These are phyloP conservation scores for Phrynocephalus vlangalii DNA, from an alignment of 2,797 vertebrate species.

Conservation along the genomic window DNA sequence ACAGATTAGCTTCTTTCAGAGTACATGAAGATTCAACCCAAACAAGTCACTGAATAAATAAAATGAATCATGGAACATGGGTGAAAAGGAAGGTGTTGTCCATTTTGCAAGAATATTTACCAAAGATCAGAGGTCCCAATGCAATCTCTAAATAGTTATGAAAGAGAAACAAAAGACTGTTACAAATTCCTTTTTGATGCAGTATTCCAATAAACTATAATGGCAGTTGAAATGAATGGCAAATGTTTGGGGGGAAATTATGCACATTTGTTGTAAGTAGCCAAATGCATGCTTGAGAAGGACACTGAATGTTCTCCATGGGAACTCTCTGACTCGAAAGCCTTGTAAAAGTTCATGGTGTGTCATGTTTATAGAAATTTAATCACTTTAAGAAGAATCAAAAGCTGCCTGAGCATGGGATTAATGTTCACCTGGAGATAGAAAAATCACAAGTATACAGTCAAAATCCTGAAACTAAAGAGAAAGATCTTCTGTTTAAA, in stretches of 20 bases:
- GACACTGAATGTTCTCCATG: conserved; percentile 69
- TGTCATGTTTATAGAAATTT: conserved; percentile 67
- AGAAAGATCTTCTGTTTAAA: too few species aligned
- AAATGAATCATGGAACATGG: conserved; percentile 54
- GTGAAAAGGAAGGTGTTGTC: neutral
- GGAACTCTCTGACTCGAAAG: conserved; percentile 61
- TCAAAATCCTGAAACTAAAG: conserved; percentile 58
- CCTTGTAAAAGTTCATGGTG: conserved; percentile 70
- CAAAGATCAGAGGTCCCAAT: conserved; percentile 58
- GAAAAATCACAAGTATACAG: conserved; percentile 47
- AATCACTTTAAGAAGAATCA: conserved; percentile 63
- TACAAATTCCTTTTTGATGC: conserved; percentile 65
- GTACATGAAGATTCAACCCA: neutral
- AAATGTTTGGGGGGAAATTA: conserved; percentile 67
- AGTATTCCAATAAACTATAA: conserved; percentile 58
- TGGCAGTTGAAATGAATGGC: conserved; percentile 64
- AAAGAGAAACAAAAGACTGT: conserved; percentile 68
- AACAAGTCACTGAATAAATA: conserved; percentile 30
- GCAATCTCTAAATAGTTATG: conserved; percentile 71
- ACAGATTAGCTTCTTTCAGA: neutral
- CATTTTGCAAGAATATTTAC: conserved; percentile 48
- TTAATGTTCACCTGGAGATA: conserved; percentile 56
- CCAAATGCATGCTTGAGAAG: conserved; percentile 71
- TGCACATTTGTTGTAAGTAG: conserved; percentile 72
- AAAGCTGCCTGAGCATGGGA: conserved; percentile 58